Evolutionary conservation across 1,140 invertebrate genomes (phyloP), one percentile per base, ranked within the genome.

Genomic region (Drosophila burlai): DNA sequence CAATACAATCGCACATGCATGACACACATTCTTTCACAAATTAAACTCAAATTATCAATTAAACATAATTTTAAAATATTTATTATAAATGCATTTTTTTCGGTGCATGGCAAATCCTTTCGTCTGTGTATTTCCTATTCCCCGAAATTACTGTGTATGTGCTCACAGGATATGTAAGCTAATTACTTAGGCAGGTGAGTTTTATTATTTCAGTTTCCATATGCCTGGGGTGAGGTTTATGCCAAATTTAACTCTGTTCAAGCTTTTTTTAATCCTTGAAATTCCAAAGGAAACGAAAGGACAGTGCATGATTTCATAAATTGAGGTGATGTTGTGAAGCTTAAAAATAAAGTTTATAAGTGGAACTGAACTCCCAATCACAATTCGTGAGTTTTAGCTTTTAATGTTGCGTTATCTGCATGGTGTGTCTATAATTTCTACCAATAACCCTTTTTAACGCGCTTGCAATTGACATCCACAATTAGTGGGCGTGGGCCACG

Each of bases 141-240:
- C 64, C 54, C 31, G 8, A 45, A 47, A 47, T 42, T 13, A 34
- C 11, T 61, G 55, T 26, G 16, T 66, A 9, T 29, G 24, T 47
- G 64, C 29, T 42, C 24, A 15, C 54, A 16, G 67, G 45, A 67
- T 65, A 46, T n/a, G 77, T 62, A 43, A 63, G 43, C 59, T 68
- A 68, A 68, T 75, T 75, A 81, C 63, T 73, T 67, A 80, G 62
- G 29, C 29, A 43, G 40, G 54, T 57, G 42, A 11, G 43, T 43
- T 60, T 72, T 65, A 60, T 80, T 79, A 50, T 79, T 76, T 38
- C n/a, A 78, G 50, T 58, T 69, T 61, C 43, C 43, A 50, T 36
- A 66, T n/a, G 50, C 13, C 34, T 58, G 52, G 21, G 16, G 46
- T 26, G 38, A 50, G 38, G 31, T 29, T 57, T 29, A 50, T 24